These are phyloP conservation scores for Rhimphoctona megacephalus DNA, from an alignment of 2,888 invertebrate species.

Conservation along the genomic window DNA sequence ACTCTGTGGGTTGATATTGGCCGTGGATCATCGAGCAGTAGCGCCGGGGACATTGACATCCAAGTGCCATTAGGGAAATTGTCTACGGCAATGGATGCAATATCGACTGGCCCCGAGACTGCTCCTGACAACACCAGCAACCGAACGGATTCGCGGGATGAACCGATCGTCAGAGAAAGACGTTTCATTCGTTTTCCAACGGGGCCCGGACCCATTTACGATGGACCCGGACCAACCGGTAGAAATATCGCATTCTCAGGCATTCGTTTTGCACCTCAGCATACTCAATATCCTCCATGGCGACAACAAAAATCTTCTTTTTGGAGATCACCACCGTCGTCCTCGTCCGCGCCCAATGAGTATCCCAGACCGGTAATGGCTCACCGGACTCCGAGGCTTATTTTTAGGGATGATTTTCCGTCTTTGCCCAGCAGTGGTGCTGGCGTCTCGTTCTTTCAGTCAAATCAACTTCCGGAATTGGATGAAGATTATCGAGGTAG, in stretches of 20 bases:
- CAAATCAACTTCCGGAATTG: slow-evolving; percentile 81
- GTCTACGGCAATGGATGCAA: slow-evolving; percentile 28
- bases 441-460: slow-evolving; percentile 80
- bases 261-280: slow-evolving; percentile 72
- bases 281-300: slow-evolving; percentile 77
- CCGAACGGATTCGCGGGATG: slow-evolving; percentile 54
- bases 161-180: slow-evolving; percentile 69
- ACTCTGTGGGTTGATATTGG: slow-evolving; percentile 61
- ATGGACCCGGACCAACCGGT: slow-evolving; percentile 66
- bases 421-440: slow-evolving; percentile 76
- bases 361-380: slow-evolving; percentile 81
- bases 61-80: slow-evolving; percentile 54
- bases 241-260: slow-evolving; percentile 70
- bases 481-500: slow-evolving; percentile 83
- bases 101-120: slow-evolving; percentile 34
- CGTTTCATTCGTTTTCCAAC: slow-evolving; percentile 80
- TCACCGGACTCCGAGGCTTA: slow-evolving; percentile 82
- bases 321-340: slow-evolving; percentile 76
- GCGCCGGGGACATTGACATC: slow-evolving; percentile 41
- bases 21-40: slow-evolving; percentile 44
- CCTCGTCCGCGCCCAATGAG: slow-evolving; percentile 66
- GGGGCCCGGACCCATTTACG: slow-evolving; percentile 77
- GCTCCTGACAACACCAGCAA: slow-evolving; percentile 38
- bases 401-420: slow-evolving; percentile 83
- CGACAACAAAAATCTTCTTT: slow-evolving; percentile 81